Evolutionary conservation across 2,888 invertebrate species (phyloP), one percentile per base, ranked within the genome.

Genomic region (Maniola hyperantus): DNA sequence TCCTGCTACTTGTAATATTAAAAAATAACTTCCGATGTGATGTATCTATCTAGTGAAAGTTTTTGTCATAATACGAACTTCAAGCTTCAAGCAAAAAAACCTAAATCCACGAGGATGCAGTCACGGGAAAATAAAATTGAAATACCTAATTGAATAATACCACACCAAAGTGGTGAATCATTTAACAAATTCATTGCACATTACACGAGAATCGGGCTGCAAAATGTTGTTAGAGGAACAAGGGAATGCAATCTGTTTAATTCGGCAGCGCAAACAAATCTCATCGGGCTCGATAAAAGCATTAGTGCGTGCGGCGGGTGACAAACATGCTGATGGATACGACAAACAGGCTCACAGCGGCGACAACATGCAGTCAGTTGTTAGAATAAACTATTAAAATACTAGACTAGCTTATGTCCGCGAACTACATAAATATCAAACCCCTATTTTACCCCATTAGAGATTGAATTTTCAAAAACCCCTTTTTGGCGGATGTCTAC

Each of bases 211-310:
- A 50, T 54, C 34, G 6, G 36, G 20, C 36, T 46, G 58, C 26
- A 26, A 48, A 48, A 61, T 61, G 36, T 48, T 20, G 63, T 58
- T 67, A 64, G n/a, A 51, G 64, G 55, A 64, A 68, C 66, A 69
- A 67, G 64, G 66, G 69, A 59, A 65, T 60, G 59, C 62, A 72
- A 71, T 71, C 65, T 46, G 63, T 65, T 58, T 69, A 63, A 63
- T 65, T 67, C 69, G 50, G 39, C 6, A 55, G 36, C 67, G 71
- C 76, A 81, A 79, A 80, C 78, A 79, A 76, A 74, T 77, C 68
- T 72, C 75, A 76, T 75, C 73, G 68, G 69, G 76, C 74, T 76
- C 67, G 64, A 80, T 79, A 80, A 83, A 79, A 78, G 72, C 79
- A 78, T 83, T 80, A 83, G 69, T 61, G 66, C 72, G 74, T 63